Percentiles rank a stretch among this genome's conserved stretches.
Conservation (phyloP, 2,888 invertebrate species). For the Ichneumoninae sp. region DNA sequence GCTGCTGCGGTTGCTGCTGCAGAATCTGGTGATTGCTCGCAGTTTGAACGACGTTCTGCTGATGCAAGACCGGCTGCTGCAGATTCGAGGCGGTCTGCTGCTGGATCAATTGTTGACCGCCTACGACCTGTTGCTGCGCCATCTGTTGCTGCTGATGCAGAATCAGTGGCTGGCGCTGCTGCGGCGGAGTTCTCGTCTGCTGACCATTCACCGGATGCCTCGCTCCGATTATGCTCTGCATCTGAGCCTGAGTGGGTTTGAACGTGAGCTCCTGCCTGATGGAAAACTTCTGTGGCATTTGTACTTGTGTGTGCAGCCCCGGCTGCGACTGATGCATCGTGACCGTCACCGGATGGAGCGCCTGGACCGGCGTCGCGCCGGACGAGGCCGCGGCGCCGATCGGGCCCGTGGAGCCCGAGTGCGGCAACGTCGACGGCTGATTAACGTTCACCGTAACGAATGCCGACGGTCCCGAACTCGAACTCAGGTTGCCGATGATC, state of each 20-base stretch:
- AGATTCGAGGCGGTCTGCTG: conserved; percentile 73
- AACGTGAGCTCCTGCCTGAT: conserved; percentile 80
- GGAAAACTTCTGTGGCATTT: conserved; percentile 82
- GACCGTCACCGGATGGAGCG: conserved; percentile 69
- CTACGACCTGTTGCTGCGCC: conserved; percentile 75
- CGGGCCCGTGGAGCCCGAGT: conserved; percentile 70
- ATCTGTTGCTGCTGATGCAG: conserved; percentile 73
- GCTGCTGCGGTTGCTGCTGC: conserved; percentile 52
- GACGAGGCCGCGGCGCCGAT: conserved; percentile 66
- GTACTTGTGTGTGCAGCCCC: conserved; percentile 79
- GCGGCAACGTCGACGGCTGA: conserved; percentile 80
- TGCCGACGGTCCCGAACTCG: not conserved
- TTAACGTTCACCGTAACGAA: conserved; percentile 70
- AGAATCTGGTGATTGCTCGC: conserved; percentile 68
- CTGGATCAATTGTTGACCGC: conserved; percentile 75
- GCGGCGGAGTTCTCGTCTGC: conserved; percentile 76
- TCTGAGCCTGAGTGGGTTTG: conserved; percentile 74
- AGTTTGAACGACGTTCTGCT: conserved; percentile 56
- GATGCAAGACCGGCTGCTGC: conserved; percentile 57
- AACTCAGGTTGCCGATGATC: conserved; percentile 67
- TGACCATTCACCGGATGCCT: conserved; percentile 82
- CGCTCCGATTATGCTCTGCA: conserved; percentile 77
- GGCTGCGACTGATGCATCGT: conserved; percentile 58
- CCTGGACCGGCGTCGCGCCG: conserved; percentile 68
- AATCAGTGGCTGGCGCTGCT: conserved; percentile 74